Evolutionary conservation across 1,140 invertebrate genomes (phyloP).

Genomic region (Pseudobourletiella spinata): DNA sequence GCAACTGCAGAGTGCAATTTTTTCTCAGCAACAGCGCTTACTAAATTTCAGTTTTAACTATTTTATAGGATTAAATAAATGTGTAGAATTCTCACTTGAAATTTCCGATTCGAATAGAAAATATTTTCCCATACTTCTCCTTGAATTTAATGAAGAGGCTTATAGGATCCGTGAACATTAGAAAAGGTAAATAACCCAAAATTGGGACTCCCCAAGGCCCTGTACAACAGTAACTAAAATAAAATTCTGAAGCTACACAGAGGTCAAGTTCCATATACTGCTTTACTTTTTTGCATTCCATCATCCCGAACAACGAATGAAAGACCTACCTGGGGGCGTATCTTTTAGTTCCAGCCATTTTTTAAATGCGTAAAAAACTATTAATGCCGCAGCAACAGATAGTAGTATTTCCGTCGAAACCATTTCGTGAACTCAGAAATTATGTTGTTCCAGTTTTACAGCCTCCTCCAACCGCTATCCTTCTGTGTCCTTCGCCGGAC

Average conservation of each 20-base stretch:
- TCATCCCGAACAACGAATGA: no score
- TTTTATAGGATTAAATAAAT: not conserved
- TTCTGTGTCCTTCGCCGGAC: no score
- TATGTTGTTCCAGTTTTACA: no score
- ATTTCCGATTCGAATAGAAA: constrained; percentile 28
- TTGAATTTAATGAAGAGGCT: constrained; percentile 27
- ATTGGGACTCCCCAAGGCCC: constrained; percentile 33
- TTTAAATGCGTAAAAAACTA: not conserved
- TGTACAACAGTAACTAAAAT: not conserved
- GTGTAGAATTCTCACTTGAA: constrained; percentile 16
- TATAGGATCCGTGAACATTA: constrained; percentile 22
- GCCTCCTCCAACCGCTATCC: no score
- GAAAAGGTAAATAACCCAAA: constrained; percentile 31
- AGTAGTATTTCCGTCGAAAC: not conserved
- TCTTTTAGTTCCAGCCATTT: constrained; percentile 6
- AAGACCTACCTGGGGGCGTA: constrained; percentile 26
- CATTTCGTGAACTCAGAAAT: no score
- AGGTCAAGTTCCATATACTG: no score
- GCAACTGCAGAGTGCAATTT: constrained; percentile 13
- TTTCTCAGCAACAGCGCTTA: not conserved
- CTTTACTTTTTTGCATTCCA: no score
- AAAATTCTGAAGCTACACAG: no score
- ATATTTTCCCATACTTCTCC: constrained; percentile 31
- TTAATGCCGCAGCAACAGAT: not conserved
- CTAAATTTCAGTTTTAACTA: not conserved